A percentile compares a stretch with the other conserved stretches of the same genome.
phyloP scores from a whole-genome alignment of 2,888 invertebrate genomes.

The Netelia inedita region DNA sequence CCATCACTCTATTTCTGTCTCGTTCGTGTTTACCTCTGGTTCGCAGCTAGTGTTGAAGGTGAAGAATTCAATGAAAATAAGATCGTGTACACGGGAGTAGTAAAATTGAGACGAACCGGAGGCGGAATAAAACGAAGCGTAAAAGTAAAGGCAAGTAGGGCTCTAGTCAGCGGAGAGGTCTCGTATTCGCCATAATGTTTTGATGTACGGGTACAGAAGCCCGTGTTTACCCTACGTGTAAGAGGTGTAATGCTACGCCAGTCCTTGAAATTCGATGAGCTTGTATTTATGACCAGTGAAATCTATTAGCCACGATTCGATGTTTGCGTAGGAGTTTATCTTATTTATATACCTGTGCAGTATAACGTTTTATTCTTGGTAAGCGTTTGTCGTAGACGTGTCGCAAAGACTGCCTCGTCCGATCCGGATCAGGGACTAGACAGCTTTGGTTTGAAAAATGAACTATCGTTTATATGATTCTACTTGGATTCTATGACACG shows the following conservation, averaged over 20 bases:
- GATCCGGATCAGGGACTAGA: too few relatives aligned
- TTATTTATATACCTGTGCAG: not conserved
- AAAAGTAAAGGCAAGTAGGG: slow-evolving; percentile 43
- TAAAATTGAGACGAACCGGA: slow-evolving; percentile 44
- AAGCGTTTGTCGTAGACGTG: not conserved
- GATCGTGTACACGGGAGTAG: slow-evolving; percentile 8
- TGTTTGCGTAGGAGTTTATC: slow-evolving; percentile 14
- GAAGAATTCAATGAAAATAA: slow-evolving; percentile 38
- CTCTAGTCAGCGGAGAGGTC: slow-evolving; percentile 46
- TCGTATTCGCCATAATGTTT: slow-evolving; percentile 55
- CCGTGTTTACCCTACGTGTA: slow-evolving; percentile 74
- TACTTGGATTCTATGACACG: too few relatives aligned
- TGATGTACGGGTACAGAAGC: slow-evolving; percentile 33
- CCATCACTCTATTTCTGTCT: slow-evolving; percentile 4
- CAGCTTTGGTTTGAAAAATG: too few relatives aligned
- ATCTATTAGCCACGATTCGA: slow-evolving; percentile 70
- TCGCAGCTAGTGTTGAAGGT: slow-evolving; percentile 37
- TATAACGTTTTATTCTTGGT: not conserved
- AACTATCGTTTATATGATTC: too few relatives aligned
- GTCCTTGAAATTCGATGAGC: slow-evolving; percentile 71
- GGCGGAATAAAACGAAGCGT: slow-evolving; percentile 28
- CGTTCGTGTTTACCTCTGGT: slow-evolving; percentile 48
- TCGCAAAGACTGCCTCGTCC: too few relatives aligned
- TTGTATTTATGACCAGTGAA: slow-evolving; percentile 74
- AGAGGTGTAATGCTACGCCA: slow-evolving; percentile 75